These are phyloP conservation scores for Tenthredo livida DNA, from an alignment of 2,888 invertebrate species.

Conservation along the genomic window DNA sequence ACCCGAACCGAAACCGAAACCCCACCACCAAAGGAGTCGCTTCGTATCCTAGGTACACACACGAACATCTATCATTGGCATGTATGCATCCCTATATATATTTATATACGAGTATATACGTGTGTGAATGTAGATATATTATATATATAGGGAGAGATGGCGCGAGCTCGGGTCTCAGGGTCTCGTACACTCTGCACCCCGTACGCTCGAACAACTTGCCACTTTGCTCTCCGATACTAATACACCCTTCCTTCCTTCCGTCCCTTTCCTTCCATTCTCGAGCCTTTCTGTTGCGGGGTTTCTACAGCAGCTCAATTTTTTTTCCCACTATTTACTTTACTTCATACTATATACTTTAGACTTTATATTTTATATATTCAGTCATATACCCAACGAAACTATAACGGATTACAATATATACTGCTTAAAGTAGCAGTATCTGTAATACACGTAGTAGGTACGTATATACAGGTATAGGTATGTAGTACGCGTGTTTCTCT, in stretches of 20 bases:
- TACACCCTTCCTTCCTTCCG: slow-evolving; percentile 13
- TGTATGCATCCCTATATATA: neutral
- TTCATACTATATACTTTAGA: slow-evolving; percentile 53
- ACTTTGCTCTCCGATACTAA: slow-evolving; percentile 40
- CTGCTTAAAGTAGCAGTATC: neutral
- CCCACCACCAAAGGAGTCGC: slow-evolving; percentile 43
- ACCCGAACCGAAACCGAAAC: slow-evolving; percentile 62
- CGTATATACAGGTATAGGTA: neutral
- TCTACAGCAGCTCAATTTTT: neutral
- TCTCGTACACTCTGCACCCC: slow-evolving; percentile 15
- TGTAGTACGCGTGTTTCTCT: neutral
- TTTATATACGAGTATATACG: neutral
- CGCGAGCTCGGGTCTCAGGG: slow-evolving; percentile 21
- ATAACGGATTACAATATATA: neutral
- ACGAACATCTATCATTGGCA: neutral
- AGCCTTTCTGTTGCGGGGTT: slow-evolving; percentile 1
- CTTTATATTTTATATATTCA: slow-evolving; percentile 23
- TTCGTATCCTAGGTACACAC: neutral
- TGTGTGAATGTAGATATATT: neutral
- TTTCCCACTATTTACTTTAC: slow-evolving; percentile 16
- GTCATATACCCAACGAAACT: neutral
- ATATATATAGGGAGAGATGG: slow-evolving; percentile 13
- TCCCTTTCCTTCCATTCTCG: neutral
- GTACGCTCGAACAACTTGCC: slow-evolving; percentile 42
- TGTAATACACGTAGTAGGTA: neutral